A percentile compares a stretch with the other conserved stretches of the same genome.
Conservation (phyloP, 2,113 vertebrate species). For the Probosciger aterrimus region DNA sequence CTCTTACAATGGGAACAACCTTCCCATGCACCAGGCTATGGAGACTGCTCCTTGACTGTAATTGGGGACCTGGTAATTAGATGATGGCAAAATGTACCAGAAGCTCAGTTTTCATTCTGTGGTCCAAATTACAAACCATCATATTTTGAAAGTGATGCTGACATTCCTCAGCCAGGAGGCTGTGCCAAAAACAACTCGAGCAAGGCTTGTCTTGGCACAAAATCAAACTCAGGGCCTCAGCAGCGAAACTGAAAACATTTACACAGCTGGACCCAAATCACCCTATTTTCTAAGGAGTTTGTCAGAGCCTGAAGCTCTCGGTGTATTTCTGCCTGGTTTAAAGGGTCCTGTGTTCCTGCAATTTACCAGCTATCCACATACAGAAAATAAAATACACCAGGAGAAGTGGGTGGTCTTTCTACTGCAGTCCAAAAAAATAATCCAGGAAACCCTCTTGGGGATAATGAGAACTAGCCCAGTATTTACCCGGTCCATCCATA, state of each 20-base stretch:
- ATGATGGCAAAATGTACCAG: conserved; percentile 84
- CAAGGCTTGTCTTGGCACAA: conserved; percentile 90
- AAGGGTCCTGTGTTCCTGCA: conserved; percentile 74
- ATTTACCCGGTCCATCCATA: background rate
- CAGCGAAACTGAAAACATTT: conserved; percentile 98
- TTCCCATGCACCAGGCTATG: conserved; percentile 62
- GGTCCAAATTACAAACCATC: conserved; percentile 90
- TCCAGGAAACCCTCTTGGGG: conserved; percentile 23
- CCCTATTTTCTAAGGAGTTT: conserved; percentile 78
- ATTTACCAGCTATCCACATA: conserved; percentile 13
- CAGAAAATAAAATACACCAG: conserved; percentile 62
- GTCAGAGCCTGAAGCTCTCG: conserved; percentile 63
- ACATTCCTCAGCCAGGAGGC: conserved; percentile 90
- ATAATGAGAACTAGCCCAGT: background rate
- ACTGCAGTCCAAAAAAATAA: conserved; percentile 44
- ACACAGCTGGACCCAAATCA: conserved; percentile 94
- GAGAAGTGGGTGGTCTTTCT: conserved; percentile 55
- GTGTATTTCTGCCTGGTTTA: conserved; percentile 63
- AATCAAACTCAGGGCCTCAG: conserved; percentile 89
- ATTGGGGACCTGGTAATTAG: conserved; percentile 79
- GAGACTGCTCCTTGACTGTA: conserved; percentile 74
- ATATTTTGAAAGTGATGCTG: conserved; percentile 94
- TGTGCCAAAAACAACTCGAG: conserved; percentile 94
- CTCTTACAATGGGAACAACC: conserved; percentile 73
- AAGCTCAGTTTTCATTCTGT: conserved; percentile 85